Conservation (phyloP, 2,113 vertebrate species). For the Thunnus maccoyii region DNA sequence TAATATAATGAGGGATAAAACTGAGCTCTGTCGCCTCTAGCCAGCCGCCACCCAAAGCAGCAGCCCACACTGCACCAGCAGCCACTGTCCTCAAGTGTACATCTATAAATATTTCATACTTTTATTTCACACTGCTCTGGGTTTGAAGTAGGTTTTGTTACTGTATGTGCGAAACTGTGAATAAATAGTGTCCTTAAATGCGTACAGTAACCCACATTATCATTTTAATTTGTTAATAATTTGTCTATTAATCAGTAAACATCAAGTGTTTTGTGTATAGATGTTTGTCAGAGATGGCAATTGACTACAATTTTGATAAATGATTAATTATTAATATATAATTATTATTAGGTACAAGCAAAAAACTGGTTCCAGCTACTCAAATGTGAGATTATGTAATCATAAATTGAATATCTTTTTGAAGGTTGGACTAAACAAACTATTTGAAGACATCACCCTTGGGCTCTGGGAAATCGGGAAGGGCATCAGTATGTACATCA, state of each 20-base stretch:
- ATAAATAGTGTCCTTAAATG: background rate
- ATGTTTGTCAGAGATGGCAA: too few species aligned
- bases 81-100: slow-evolving; percentile 40
- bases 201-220: background rate
- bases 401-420: background rate
- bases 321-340: too few species aligned
- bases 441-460: too few species aligned
- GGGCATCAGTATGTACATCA: too few species aligned
- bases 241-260: too few species aligned
- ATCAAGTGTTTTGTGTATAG: too few species aligned
- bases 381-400: background rate
- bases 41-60: slow-evolving; percentile 46
- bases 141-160: slow-evolving; percentile 8
- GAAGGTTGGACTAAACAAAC: too few species aligned
- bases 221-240: too few species aligned
- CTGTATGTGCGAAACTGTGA: slow-evolving; percentile 7
- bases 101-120: slow-evolving; percentile 66
- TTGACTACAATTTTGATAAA: too few species aligned
- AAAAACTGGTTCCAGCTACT: background rate
- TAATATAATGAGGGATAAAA: slow-evolving; percentile 38
- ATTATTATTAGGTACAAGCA: too few species aligned
- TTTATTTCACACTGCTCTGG: slow-evolving; percentile 65
- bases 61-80: slow-evolving; percentile 47
- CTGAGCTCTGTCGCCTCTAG: slow-evolving; percentile 5
- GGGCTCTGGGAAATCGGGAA: too few species aligned